phyloP scores from a whole-genome alignment of 2,888 invertebrate species.

The Drosophila siamana region DNA sequence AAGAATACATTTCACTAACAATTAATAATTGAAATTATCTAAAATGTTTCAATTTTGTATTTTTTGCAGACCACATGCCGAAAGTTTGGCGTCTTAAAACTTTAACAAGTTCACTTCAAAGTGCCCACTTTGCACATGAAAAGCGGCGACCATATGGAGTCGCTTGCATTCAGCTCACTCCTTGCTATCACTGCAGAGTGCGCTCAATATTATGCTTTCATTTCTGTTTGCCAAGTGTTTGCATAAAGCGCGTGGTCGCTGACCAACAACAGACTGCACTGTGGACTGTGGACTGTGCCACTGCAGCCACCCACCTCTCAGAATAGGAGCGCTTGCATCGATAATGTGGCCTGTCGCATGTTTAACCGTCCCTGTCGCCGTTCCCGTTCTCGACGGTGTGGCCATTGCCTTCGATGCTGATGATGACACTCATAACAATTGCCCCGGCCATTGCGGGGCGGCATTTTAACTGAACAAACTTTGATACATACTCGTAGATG shows the following conservation, averaged over 20 bases:
- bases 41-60: neutral
- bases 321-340: slow-evolving; percentile 61
- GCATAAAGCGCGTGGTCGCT: slow-evolving; percentile 68
- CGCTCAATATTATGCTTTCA: slow-evolving; percentile 76
- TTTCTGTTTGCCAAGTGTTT: slow-evolving; percentile 77
- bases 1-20: neutral
- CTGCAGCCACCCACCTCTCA: slow-evolving; percentile 4
- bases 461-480: slow-evolving; percentile 80
- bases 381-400: slow-evolving; percentile 11
- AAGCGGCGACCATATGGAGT: neutral
- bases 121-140: slow-evolving; percentile 27
- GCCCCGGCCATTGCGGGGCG: slow-evolving; percentile 51
- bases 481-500: slow-evolving; percentile 63
- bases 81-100: slow-evolving; percentile 6
- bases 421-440: slow-evolving; percentile 79
- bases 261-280: slow-evolving; percentile 48
- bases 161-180: neutral
- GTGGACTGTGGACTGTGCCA: slow-evolving; percentile 22
- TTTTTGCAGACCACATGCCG: neutral
- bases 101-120: slow-evolving; percentile 8
- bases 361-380: slow-evolving; percentile 45
- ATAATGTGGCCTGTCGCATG: slow-evolving; percentile 67
- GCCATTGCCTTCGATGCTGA: slow-evolving; percentile 45
- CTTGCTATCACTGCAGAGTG: slow-evolving; percentile 4
- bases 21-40: neutral